Conservation (phyloP, 2,113 vertebrate species). For the Tachycineta bicolor region DNA sequence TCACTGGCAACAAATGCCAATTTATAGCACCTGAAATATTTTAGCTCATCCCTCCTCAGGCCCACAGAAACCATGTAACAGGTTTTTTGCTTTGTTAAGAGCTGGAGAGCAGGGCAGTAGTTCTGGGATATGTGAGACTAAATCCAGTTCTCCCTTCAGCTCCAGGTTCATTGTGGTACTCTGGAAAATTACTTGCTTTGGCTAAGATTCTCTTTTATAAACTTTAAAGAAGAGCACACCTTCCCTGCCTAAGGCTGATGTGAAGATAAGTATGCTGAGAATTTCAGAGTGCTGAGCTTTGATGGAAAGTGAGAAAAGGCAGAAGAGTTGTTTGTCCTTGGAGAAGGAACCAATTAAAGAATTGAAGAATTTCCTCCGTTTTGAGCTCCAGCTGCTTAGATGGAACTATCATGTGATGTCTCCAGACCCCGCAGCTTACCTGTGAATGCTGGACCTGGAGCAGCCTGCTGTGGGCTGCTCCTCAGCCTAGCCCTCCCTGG, state of each 20-base stretch:
- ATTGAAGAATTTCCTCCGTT: neutral
- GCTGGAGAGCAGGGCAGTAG: neutral
- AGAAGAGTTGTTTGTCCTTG: neutral
- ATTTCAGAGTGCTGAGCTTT: neutral
- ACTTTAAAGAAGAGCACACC: neutral
- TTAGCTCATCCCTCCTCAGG: neutral
- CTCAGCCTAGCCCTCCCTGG: neutral
- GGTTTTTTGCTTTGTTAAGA: neutral
- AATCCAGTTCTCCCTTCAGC: neutral
- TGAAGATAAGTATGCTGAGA: neutral
- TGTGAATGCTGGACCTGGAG: neutral
- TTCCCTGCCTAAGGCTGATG: neutral
- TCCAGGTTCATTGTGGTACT: neutral
- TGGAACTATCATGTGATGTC: accelerated
- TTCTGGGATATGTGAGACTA: neutral
- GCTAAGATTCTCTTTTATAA: neutral
- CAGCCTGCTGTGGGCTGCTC: neutral
- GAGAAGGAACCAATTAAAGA: neutral
- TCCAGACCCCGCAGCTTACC: neutral
- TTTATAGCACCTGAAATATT: neutral
- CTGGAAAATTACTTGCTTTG: neutral
- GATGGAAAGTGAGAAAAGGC: neutral
- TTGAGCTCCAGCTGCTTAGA: neutral
- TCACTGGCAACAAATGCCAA: neutral
- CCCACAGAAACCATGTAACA: neutral